phyloP scores from a whole-genome alignment of 2,113 vertebrate species.

The Pundamilia nyererei region DNA sequence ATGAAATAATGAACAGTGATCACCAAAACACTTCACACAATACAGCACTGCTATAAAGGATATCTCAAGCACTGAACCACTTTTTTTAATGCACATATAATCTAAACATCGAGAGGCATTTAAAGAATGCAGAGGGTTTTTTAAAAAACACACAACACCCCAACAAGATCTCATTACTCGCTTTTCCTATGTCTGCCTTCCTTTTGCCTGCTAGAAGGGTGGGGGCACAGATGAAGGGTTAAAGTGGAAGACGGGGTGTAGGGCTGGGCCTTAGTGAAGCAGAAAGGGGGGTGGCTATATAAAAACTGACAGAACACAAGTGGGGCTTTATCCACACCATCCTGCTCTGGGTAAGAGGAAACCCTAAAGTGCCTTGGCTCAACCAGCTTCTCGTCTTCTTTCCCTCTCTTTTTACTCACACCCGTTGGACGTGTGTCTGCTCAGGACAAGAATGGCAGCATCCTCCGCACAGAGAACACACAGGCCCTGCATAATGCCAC shows the following conservation, averaged over 20 bases:
- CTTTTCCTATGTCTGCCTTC: conserved; percentile 17
- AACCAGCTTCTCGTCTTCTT: conserved; percentile 16
- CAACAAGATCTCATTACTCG: conserved; percentile 11
- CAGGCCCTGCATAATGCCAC: not conserved
- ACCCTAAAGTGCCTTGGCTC: conserved; percentile 45
- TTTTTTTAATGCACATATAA: not conserved
- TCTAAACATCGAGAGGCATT: not conserved
- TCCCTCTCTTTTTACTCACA: conserved; percentile 21
- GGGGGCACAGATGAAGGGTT: conserved; percentile 54
- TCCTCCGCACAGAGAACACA: conserved; percentile 21
- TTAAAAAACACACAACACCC: not conserved
- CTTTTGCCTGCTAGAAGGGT: not conserved
- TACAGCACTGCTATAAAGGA: not conserved
- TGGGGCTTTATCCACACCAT: conserved; percentile 66
- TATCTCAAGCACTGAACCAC: not conserved
- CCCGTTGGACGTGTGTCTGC: conserved; percentile 7
- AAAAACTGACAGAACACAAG: conserved; percentile 67
- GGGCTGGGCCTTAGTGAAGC: conserved; percentile 44
- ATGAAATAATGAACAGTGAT: not conserved
- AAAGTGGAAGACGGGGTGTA: conserved; percentile 52
- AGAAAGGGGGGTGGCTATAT: conserved; percentile 45
- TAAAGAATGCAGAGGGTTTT: not conserved
- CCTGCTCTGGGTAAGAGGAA: conserved; percentile 58
- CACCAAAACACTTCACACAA: not conserved
- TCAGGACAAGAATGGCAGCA: conserved; percentile 57